phyloP scores from a whole-genome alignment of 2,113 vertebrate genomes.

The Heptranchias perlo region DNA sequence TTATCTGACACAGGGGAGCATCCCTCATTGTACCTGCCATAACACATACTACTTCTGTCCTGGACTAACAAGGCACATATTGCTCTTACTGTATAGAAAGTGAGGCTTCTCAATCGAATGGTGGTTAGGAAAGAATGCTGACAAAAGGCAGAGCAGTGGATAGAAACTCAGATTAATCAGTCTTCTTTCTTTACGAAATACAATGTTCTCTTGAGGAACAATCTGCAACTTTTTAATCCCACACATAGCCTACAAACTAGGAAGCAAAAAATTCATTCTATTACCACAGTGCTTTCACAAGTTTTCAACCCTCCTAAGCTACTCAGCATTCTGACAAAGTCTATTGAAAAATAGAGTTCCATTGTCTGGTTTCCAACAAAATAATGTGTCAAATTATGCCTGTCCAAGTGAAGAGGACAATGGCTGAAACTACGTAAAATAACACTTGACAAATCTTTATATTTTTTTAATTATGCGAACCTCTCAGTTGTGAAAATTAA shows the following conservation, averaged over 20 bases:
- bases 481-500: neutral
- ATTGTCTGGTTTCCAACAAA: no score
- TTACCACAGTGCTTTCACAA: neutral
- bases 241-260: neutral
- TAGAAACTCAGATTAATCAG: neutral
- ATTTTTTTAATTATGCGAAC: neutral
- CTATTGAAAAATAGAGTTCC: no score
- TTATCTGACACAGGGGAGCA: slow-evolving; percentile 45
- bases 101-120: neutral
- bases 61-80: slow-evolving; percentile 41
- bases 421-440: no score
- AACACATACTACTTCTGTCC: slow-evolving; percentile 29
- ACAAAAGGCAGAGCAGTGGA: slow-evolving; percentile 41
- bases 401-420: neutral
- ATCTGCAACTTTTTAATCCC: neutral
- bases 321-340: no score
- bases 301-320: neutral
- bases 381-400: neutral
- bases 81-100: neutral
- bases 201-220: neutral
- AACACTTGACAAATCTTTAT: neutral
- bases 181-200: neutral
- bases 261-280: neutral
- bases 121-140: neutral
- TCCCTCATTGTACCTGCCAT: slow-evolving; percentile 41